Evolutionary conservation across 2,888 invertebrate species (phyloP), one percentile per base, ranked within the genome.

Genomic region (Megamerina dolium): DNA sequence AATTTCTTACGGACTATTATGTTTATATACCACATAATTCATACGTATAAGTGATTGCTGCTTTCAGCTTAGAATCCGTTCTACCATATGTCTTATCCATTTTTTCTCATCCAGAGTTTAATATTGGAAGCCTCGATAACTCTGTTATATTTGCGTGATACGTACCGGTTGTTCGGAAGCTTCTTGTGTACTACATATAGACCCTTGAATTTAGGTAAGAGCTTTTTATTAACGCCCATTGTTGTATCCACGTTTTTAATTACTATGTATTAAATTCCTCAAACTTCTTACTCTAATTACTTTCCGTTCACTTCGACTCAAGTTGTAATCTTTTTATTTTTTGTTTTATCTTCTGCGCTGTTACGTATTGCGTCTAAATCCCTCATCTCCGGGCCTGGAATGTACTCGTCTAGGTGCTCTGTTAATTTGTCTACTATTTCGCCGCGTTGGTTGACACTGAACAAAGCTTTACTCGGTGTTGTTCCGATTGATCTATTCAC

Each of bases 61-160:
- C 31, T n/a, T 31, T 31, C 17, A 31, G 31, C n/a, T 17, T 31
- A 9, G 9, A 31, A n/a, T n/a, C n/a, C n/a, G n/a, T n/a, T n/a
- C 31, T 31, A 13, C 13, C 8, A 31, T 9, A 16, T 17, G 6
- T 31, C 31, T 17, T 8, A 9, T 31, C 9, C 17, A 31, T n/a
- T n/a, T 17, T 31, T 31, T n/a, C 6, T 13, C 17, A 16, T 31
- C 31, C 31, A 31, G 8, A 31, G n/a, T 31, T 31, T 31, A 31
- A 31, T 31, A 13, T 31, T 31, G 13, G 14, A 31, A 14, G 31
- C 31, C 17, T 31, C 31, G n/a, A 31, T 31, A n/a, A 31, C 31
- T 14, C 31, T 31, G 13, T 31, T 31, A 31, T 31, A 31, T 9
- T 14, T 14, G 14, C 3, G 14, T 8, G n/a, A n/a, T n/a, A n/a